Evolutionary conservation across 2,113 vertebrate genomes (phyloP).

Genomic region (Columba livia): DNA sequence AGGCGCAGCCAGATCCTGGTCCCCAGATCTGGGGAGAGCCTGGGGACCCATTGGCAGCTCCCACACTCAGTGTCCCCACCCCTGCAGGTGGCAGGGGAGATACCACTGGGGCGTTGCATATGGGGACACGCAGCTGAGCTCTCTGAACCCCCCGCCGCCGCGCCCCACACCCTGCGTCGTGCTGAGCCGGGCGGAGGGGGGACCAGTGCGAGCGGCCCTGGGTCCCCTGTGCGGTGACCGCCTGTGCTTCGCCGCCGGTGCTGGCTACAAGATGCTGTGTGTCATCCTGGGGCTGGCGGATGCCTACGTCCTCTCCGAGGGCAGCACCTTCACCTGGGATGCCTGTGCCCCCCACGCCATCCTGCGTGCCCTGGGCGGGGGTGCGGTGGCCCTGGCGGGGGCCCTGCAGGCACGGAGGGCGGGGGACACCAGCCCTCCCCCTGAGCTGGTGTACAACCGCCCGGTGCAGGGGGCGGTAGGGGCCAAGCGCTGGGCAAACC

Average conservation of each 20-base stretch:
- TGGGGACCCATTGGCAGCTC: too few species aligned
- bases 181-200: slow-evolving; percentile 79
- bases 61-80: not conserved
- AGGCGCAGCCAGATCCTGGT: not conserved
- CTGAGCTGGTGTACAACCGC: slow-evolving; percentile 76
- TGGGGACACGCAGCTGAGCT: slow-evolving; percentile 57
- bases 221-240: slow-evolving; percentile 47
- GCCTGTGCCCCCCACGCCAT: slow-evolving; percentile 79
- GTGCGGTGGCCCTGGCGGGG: slow-evolving; percentile 63
- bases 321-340: slow-evolving; percentile 83
- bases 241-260: slow-evolving; percentile 75
- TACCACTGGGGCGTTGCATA: slow-evolving; percentile 80
- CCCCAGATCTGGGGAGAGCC: too few species aligned
- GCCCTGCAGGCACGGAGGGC: slow-evolving; percentile 17
- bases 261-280: slow-evolving; percentile 83
- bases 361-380: slow-evolving; percentile 79
- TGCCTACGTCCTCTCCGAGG: slow-evolving; percentile 78
- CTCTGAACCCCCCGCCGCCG: slow-evolving; percentile 17
- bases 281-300: slow-evolving; percentile 78
- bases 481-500: slow-evolving; percentile 78
- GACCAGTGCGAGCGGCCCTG: slow-evolving; percentile 65
- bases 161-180: slow-evolving; percentile 35
- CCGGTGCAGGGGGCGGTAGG: slow-evolving; percentile 44
- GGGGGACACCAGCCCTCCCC: not conserved
- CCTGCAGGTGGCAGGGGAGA: slow-evolving; percentile 77